Base-by-base conservation (phyloP, 2,888 invertebrate genomes). In the Microctonus hyperodae region DNA sequence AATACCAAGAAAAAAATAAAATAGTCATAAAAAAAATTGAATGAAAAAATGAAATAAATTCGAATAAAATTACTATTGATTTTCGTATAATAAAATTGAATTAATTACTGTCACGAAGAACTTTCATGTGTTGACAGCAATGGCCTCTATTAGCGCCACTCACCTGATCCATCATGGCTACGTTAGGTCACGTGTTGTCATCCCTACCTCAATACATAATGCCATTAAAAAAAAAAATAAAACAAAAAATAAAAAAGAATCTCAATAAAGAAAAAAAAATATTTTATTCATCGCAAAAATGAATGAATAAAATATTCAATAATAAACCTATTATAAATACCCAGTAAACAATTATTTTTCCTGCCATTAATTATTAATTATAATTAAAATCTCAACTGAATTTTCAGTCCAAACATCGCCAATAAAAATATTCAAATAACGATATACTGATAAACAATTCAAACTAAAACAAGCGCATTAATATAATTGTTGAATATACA, bases 61-160 rank as follows among this genome's bases (percentile, higher is more conserved):
- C n/a, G n/a, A n/a, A n/a, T n/a, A n/a, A 50, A 23, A 50, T 50
- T 22, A 50, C 11, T 50, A 22, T 16, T 10, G 1, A 20, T 28
- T 7, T 28, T 25, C 53, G 28, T 3, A 53, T n/a, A 28, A 7
- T n/a, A n/a, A 2, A 28, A 16, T 51, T 51, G 11, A 51, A 20
- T 51, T 11, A 51, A 51, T 23, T 11, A 51, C 16, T 51, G 1
- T 37, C 4, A 13, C 37, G 13, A 37, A 25, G 28, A 25, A 53
- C 25, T 25, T 22, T 9, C 11, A 16, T 53, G 28, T n/a, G 53
- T 10, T 53, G n/a, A 28, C 28, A 37, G 0, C 37, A 37, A 37
- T 37, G 37, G 37, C n/a, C n/a, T 53, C 28, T n/a, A n/a, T 53
- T 53, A 23, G 28, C 23, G 28, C 53, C n/a, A 50, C 48, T 51